Base-by-base conservation (phyloP, 2,113 vertebrate species). In the Microcebus murinus region DNA sequence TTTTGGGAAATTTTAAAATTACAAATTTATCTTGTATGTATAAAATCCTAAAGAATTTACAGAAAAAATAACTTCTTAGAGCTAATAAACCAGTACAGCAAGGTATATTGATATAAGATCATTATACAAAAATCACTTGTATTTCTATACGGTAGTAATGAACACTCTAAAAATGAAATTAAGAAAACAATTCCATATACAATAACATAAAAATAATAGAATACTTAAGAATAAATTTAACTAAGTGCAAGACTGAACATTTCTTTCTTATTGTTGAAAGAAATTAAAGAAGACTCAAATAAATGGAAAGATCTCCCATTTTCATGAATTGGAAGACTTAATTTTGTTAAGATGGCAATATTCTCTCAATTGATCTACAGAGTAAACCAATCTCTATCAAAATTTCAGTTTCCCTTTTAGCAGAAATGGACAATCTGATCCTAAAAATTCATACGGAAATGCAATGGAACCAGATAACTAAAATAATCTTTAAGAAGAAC, bases 161-260 rank as follows among this genome's bases (percentile, higher is more conserved):
- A 91, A 84, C 11, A 88, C 45, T 70, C 61, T 31, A 34, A 59
- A 95, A 89, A 84, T 89, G 18, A 89, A 92, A 50, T 71, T 29
- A 79, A 70, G 52, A 71, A 76, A 84, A 89, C 23, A 71, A 88
- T 77, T 52, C 17, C 31, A 81, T 39, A 39, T 65, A 59, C 13
- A 65, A 57, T 57, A 82, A 4, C 67, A 96, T 50, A 85, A 77
- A 71, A 91, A 92, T 25, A 91, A 84, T 84, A 36, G 48, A 70
- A 65, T 63, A 48, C 34, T 82, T 70, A 81, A 34, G 36, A 59
- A 86, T 82, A 91, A 65, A 91, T 59, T 71, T 73, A 92, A 36
- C 52, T 42, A 84, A 83, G 23, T 11, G 1, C 4, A 83, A 76
- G 42, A 55, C 48, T 81, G 67, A 36, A 90, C 80, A 81, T 55